Evolutionary conservation across 35 echinoderm and acorn worm species (phyloP), one percentile per base, ranked within the genome.

Genomic region (Acanthaster planci): DNA sequence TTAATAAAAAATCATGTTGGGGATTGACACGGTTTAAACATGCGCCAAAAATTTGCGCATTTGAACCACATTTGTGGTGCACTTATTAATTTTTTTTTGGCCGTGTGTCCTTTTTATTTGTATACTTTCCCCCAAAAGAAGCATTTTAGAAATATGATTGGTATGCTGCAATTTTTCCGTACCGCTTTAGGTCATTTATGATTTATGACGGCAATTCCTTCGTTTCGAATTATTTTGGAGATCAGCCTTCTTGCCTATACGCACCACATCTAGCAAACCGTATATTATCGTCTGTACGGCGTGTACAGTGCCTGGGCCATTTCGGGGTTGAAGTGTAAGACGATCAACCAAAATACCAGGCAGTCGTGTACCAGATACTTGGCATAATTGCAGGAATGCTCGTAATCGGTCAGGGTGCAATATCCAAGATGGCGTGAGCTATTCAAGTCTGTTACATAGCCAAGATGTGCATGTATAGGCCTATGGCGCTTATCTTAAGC

Each of bases 301-400:
- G 26, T 72, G 23, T 29, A 18, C 26, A 72, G 64, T 1, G 26
- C 22, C 64, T 1, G 23, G 34, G 29, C 7, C 29, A 72, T 12
- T 14, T 2, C 23, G 42, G 12, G 12, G 42, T 4, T 47, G 42
- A 47, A 47, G 0, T 72, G 64, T 72, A 72, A 72, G 8, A 26
- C 7, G 64, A 72, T 19, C 64, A 72, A 72, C 34, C 10, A 72
- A 72, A 72, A 72, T 72, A 72, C 64, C 64, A 72, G 21, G 34
- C 64, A 14, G 64, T 72, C 64, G n/a, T 72, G 14, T 72, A 26
- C 22, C 34, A 72, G 64, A 72, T 72, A 34, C 64, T 72, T 72
- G 64, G 10, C 64, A 72, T 72, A 35, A 72, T 72, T 34, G 34
- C 34, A 31, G 64, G 34, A 72, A 31, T 26, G 10, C 26, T 26